A percentile compares a stretch with the other conserved stretches of the same genome.
phyloP scores from a whole-genome alignment of 2,797 vertebrate genomes.

The Danio aesculapii region DNA sequence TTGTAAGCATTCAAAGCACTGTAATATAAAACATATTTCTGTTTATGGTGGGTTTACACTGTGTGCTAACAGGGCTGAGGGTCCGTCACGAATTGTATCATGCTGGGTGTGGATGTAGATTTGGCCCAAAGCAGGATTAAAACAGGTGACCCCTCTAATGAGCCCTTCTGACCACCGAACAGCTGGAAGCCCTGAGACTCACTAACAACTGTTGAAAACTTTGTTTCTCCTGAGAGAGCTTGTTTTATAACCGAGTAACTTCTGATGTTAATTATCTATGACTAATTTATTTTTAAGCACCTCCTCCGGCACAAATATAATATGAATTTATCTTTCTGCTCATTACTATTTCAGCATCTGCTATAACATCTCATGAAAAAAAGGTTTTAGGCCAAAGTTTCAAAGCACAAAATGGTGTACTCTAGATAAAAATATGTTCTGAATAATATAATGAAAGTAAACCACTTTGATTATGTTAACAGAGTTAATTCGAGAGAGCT shows the following conservation, averaged over 20 bases:
- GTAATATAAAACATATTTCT: not conserved
- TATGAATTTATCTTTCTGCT: constrained; percentile 10
- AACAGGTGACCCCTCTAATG: constrained; percentile 65
- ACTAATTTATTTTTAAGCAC: constrained; percentile 27
- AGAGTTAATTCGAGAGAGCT: not conserved
- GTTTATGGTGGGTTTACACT: not conserved
- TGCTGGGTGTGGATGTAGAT: constrained; percentile 46
- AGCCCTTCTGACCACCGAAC: constrained; percentile 60
- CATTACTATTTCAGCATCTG: constrained; percentile 23
- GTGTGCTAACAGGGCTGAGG: constrained; percentile 7
- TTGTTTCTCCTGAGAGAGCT: constrained; percentile 3
- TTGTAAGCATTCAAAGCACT: not conserved
- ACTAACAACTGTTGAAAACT: constrained; percentile 61
- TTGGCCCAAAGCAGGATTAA: constrained; percentile 65
- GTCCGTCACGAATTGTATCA: constrained; percentile 22
- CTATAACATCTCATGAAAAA: not conserved
- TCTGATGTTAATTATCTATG: constrained; percentile 32
- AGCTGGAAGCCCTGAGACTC: constrained; percentile 57
- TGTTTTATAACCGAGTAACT: constrained; percentile 34
- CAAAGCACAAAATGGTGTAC: not conserved
- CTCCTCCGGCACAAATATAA: constrained; percentile 11
- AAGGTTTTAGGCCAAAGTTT: not conserved
- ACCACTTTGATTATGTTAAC: not conserved
- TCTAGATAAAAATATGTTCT: not conserved
- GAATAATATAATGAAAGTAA: not conserved